Conservation (phyloP, 2,888 invertebrate genomes). For the Eilema sororculum region DNA sequence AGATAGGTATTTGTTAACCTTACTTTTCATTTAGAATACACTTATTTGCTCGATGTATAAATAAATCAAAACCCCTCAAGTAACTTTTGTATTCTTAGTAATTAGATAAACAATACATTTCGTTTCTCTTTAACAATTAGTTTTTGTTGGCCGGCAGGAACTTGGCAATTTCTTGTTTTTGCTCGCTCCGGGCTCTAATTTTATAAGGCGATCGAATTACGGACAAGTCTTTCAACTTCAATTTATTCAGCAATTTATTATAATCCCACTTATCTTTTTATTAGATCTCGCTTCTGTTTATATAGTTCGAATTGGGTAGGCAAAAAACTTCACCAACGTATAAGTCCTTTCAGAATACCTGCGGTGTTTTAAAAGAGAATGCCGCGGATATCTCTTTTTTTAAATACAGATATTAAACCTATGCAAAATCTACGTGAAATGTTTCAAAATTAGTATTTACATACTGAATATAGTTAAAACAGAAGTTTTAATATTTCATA, state of each 20-base stretch:
- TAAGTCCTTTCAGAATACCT: neutral
- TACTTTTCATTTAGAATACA: neutral
- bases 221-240: conserved; percentile 56
- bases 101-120: conserved; percentile 49
- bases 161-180: conserved; percentile 64
- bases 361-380: too few species aligned
- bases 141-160: conserved; percentile 35
- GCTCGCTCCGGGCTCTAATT: conserved; percentile 58
- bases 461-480: neutral
- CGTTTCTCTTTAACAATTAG: conserved; percentile 39
- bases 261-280: conserved; percentile 51
- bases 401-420: too few species aligned
- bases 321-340: neutral
- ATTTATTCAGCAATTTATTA: conserved; percentile 63
- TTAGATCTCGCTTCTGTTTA: conserved; percentile 21
- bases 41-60: conserved; percentile 4
- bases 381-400: too few species aligned
- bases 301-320: neutral
- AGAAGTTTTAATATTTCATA: neutral
- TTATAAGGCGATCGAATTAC: conserved; percentile 71
- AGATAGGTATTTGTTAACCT: neutral
- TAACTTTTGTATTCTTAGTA: conserved; percentile 32
- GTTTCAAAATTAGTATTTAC: neutral
- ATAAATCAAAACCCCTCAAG: conserved; percentile 27
- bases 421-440: too few species aligned